Evolutionary conservation across 2,888 invertebrate genomes (phyloP).

Genomic region (Drosophila tripunctata): DNA sequence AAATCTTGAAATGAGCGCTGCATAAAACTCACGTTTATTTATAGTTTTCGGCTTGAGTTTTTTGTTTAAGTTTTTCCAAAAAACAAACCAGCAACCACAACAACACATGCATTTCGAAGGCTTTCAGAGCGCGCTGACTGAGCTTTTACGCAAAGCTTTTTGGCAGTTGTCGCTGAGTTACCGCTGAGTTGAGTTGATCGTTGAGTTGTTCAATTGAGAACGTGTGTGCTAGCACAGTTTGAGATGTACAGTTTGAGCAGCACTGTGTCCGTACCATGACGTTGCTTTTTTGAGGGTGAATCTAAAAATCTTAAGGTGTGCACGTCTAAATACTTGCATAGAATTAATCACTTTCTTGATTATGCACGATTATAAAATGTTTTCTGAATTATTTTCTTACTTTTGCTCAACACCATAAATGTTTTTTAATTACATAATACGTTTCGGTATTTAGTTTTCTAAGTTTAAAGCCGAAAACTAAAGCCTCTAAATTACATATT

Average conservation of each 20-base stretch:
- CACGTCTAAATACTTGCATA: conserved; percentile 21
- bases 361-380: background rate
- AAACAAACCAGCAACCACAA: conserved; percentile 19
- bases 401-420: background rate
- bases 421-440: background rate
- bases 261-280: conserved; percentile 35
- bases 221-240: conserved; percentile 38
- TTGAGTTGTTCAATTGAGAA: conserved; percentile 32
- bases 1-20: conserved; percentile 83
- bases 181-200: background rate
- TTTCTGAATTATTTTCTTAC: background rate
- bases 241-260: conserved; percentile 45
- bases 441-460: background rate
- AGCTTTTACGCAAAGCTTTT: conserved; percentile 48
- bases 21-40: conserved; percentile 81
- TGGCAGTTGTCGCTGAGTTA: conserved; percentile 6
- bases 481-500: too few species aligned
- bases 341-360: conserved; percentile 3
- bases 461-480: too few species aligned
- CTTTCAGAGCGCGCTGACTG: conserved; percentile 42
- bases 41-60: conserved; percentile 75
- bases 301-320: conserved; percentile 41
- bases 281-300: conserved; percentile 26
- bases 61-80: conserved; percentile 62
- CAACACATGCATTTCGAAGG: conserved; percentile 45